Percentiles rank a stretch among this genome's conserved stretches.
These are phyloP conservation scores for Alloscopus bannaensis DNA, from an alignment of 2,888 invertebrate genomes.

Conservation along the genomic window DNA sequence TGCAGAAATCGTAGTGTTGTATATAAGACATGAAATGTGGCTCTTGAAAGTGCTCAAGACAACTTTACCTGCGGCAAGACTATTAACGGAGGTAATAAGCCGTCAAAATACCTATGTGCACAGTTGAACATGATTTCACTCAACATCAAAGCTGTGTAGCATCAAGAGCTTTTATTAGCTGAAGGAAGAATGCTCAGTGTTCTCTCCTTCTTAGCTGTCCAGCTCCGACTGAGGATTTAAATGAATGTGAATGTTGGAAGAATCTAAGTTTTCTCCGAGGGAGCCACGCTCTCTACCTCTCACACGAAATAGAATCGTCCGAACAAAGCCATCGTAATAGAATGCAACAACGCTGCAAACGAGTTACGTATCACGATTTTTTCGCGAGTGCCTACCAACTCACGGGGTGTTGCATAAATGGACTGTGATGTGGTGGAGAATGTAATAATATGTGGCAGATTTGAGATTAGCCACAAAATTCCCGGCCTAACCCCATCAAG, in stretches of 20 bases:
- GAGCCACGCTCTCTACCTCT: conserved; percentile 13
- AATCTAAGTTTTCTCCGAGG: conserved; percentile 27
- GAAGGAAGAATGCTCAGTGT: background rate
- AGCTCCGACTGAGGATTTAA: background rate
- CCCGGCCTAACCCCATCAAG: background rate
- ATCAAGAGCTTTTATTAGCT: background rate
- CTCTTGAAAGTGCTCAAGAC: no score
- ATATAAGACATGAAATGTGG: no score
- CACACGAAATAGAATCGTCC: conserved; percentile 28
- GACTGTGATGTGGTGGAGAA: background rate
- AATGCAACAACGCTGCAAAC: background rate
- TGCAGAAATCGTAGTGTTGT: no score
- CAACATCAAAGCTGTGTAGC: background rate
- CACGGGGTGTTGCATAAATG: background rate
- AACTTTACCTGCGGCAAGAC: background rate
- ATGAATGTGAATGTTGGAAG: conserved; percentile 20
- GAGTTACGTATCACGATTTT: background rate
- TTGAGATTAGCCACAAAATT: background rate
- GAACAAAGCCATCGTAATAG: conserved; percentile 1
- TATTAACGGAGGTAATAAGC: background rate
- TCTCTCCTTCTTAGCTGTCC: conserved; percentile 1
- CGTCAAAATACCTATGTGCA: background rate
- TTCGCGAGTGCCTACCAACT: background rate
- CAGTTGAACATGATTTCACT: background rate
- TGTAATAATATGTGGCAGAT: background rate